Evolutionary conservation across 2,888 invertebrate genomes (phyloP), one percentile per base, ranked within the genome.

Genomic region (Mythimna vitellina): DNA sequence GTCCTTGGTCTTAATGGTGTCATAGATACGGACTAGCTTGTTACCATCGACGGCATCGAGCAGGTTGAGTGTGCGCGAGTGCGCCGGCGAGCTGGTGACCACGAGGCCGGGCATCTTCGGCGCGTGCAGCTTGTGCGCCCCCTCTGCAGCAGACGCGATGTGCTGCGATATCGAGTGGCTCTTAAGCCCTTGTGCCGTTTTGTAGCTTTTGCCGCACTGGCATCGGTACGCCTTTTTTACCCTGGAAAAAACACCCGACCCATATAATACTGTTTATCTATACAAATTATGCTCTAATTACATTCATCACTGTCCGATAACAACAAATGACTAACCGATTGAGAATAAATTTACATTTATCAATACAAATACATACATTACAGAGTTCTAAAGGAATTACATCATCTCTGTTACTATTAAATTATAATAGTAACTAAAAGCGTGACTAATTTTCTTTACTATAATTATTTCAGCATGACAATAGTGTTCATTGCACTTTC

Each of bases 201-300:
- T 98, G 96, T 98, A 98, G 92, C 97, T 98, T 96, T 98, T 98
- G 88, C 98, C 98, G 96, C 98, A 98, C 91, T 97, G 97, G 93
- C 98, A 98, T 92, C 97, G 98, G 96, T 97, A 98, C 57, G 97
- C 97, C 96, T 98, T 98, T 92, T 97, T 97, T 91, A 98, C 97
- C 96, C 98, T 98, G 96, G 56, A 96, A 93, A 84, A 77, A 62
- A 70, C 35, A 76, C 4, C 10, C 14, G 7, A 81, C 54, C 14
- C n/a, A 54, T 75, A 22, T 49, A 78, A 22, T 53, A 65, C 49
- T 65, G 49, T 32, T 73, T 8, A 76, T 62, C 25, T 49, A 72
- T n/a, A 72, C 56, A 60, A 54, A 80, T 22, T 53, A 62, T 66
- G n/a, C 53, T 65, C 64, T 70, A 70, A 63, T 46, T 70, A 80